Conservation (phyloP, 2,888 invertebrate species). For the Leptopterna dolabrata region DNA sequence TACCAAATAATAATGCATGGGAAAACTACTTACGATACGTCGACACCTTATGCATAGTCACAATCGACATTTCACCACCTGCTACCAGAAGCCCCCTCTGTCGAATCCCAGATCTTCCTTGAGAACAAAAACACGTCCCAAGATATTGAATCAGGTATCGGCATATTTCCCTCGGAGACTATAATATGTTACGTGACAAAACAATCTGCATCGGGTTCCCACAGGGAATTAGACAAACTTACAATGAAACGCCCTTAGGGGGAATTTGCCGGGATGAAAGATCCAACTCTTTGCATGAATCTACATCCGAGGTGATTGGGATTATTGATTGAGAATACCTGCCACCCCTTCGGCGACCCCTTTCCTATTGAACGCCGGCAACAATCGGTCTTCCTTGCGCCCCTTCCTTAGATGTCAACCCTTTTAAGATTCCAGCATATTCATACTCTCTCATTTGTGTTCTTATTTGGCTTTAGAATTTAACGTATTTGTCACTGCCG, state of each 20-base stretch:
- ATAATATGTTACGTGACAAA: constrained; percentile 37
- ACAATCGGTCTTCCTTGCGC: neutral
- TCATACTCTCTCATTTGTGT: constrained; percentile 26
- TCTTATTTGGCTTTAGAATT: constrained; percentile 9
- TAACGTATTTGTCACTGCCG: neutral
- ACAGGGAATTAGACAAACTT: constrained; percentile 26
- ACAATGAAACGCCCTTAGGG: neutral
- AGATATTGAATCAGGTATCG: constrained; percentile 47
- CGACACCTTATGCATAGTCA: neutral
- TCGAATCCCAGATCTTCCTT: neutral
- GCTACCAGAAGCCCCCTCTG: neutral
- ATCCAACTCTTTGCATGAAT: constrained; percentile 44
- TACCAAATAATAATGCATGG: neutral
- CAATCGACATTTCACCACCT: neutral
- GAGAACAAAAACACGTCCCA: constrained; percentile 25
- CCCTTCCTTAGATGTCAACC: constrained; percentile 31
- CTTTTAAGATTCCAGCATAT: constrained; percentile 32
- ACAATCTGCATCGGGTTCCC: constrained; percentile 35
- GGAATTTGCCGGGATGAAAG: neutral
- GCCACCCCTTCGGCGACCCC: neutral
- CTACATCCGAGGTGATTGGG: constrained; percentile 37
- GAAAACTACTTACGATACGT: neutral
- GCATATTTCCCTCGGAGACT: constrained; percentile 1
- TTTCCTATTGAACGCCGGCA: neutral
- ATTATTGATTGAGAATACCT: constrained; percentile 29